Evolutionary conservation across 2,888 invertebrate genomes (phyloP), one percentile per base, ranked within the genome.

Genomic region (Brenthis hecate): DNA sequence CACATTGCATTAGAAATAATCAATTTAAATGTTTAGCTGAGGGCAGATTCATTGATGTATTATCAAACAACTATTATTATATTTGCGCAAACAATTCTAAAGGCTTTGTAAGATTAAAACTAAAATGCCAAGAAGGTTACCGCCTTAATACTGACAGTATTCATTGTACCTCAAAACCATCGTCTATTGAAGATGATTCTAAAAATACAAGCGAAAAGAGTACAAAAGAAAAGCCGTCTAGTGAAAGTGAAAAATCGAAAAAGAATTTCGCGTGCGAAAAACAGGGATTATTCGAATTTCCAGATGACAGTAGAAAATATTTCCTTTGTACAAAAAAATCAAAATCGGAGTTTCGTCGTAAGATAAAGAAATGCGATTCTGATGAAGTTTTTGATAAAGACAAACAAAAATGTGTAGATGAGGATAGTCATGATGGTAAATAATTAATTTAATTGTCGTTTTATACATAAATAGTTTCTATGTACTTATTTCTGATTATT

Each of bases 1-100:
- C 92, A n/a, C 91, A 91, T 74, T 94, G 92, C 75, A 77, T 87
- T 48, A 85, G 88, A 77, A 83, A 91, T 51, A 89, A 89, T 72
- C 89, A 93, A 77, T 93, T 93, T 76, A 82, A 84, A 75, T 94
- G 94, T 79, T 79, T 85, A 51, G 73, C 81, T 36, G 82, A 82
- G 74, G 92, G 93, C 3, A 83, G 89, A 62, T 94, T 89, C 75
- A 81, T 78, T 71, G 88, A 89, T 70, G 76, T 83, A 55, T 77
- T 84, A 50, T 81, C 81, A 62, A 86, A 89, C 72, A 86, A 92
- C 73, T 75, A 84, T 69, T 94, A 93, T 74, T 89, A 88, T 70
- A 85, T 91, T 62, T 94, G 94, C 77, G 79, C 87, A 47, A 84
- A 78, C 74, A 81, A 82, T 73, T 79, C 75, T 3, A 72, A 77